Percentiles rank a stretch among this genome's conserved stretches.
These are phyloP conservation scores for Euzetes globulus DNA, from an alignment of 2,888 invertebrate species.

Conservation along the genomic window DNA sequence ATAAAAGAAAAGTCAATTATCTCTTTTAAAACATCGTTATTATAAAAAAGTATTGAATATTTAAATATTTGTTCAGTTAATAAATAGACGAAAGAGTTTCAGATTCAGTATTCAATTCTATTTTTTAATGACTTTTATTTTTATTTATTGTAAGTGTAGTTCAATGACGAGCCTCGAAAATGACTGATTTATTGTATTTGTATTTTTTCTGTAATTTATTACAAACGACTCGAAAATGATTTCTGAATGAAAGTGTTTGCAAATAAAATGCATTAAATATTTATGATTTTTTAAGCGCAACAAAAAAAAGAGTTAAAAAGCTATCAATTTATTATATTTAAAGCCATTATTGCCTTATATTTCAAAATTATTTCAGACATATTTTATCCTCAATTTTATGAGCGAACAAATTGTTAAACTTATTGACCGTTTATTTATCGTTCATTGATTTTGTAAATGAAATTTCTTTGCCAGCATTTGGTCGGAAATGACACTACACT, in stretches of 20 bases:
- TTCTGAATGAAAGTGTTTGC: neutral
- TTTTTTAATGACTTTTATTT: neutral
- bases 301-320: neutral
- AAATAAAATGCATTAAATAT: neutral
- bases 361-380: neutral
- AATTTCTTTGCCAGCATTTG: neutral
- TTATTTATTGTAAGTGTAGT: neutral
- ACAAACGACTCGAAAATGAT: neutral
- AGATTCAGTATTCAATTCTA: neutral
- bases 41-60: neutral
- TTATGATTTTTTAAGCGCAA: neutral
- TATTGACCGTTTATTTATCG: constrained; percentile 24
- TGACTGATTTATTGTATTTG: neutral
- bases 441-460: constrained; percentile 24
- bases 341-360: neutral
- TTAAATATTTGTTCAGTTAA: neutral
- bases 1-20: neutral
- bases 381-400: neutral
- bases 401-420: neutral
- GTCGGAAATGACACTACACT: constrained; percentile 23
- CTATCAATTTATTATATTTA: neutral
- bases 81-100: neutral
- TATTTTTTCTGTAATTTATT: neutral
- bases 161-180: neutral
- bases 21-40: neutral